Percentiles rank a stretch among this genome's conserved stretches.
phyloP scores from a whole-genome alignment of 2,888 invertebrate genomes.

The Cephalotes varians region DNA sequence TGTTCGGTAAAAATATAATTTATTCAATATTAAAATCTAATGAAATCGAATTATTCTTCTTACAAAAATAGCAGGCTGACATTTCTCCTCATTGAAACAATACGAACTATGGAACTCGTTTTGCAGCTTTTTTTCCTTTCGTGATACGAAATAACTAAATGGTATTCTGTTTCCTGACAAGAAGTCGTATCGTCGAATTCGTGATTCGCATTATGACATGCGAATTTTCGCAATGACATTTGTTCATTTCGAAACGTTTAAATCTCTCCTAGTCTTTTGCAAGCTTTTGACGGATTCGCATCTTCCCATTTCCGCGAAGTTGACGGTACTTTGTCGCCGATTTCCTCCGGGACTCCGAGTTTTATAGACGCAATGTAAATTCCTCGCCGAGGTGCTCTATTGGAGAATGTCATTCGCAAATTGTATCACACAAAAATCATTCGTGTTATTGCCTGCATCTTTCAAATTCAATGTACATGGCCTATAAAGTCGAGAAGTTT shows the following conservation, averaged over 20 bases:
- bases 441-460: slow-evolving; percentile 12
- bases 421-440: slow-evolving; percentile 27
- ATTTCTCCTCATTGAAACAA: neutral
- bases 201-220: too few species aligned
- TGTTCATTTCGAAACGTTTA: slow-evolving; percentile 9
- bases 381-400: neutral
- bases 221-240: neutral
- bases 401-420: slow-evolving; percentile 29
- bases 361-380: slow-evolving; percentile 45
- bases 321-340: slow-evolving; percentile 49
- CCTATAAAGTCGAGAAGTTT: neutral
- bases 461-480: neutral
- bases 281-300: slow-evolving; percentile 33
- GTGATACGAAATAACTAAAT: neutral
- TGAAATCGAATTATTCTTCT: neutral
- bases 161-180: neutral
- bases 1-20: neutral
- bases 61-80: neutral
- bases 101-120: neutral
- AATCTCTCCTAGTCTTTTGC: neutral
- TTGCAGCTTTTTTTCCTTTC: neutral
- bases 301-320: neutral
- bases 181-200: neutral
- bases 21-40: too few species aligned
- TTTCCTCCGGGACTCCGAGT: slow-evolving; percentile 57